A percentile compares a stretch with the other conserved stretches of the same genome.
Conservation (phyloP, 2,888 invertebrate species). For the Ditula angustiorana region DNA sequence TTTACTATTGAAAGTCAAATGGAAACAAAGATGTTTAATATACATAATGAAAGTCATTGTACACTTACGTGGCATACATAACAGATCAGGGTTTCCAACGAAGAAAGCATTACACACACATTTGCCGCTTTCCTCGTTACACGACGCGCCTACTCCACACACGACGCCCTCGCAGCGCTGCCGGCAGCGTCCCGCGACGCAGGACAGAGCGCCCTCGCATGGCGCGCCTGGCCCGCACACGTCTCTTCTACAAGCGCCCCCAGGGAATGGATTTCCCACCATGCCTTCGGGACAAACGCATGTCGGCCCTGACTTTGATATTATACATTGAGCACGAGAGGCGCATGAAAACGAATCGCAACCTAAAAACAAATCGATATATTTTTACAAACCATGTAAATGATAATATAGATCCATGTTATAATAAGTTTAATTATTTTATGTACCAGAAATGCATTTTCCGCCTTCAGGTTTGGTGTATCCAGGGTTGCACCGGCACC, state of each 20-base stretch:
- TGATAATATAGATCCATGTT: constrained; percentile 9
- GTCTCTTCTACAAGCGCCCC: constrained; percentile 93
- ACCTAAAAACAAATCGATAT: constrained; percentile 68
- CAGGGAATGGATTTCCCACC: constrained; percentile 96
- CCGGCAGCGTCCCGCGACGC: constrained; percentile 95
- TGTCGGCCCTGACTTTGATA: constrained; percentile 93
- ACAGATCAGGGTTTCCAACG: constrained; percentile 94
- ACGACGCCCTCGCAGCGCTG: constrained; percentile 94
- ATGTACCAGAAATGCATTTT: constrained; percentile 92
- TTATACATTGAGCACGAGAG: constrained; percentile 93
- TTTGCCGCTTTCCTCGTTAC: constrained; percentile 91
- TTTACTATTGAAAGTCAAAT: neutral
- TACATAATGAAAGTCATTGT: constrained; percentile 2
- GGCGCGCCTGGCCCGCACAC: constrained; percentile 91
- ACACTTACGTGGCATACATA: constrained; percentile 96
- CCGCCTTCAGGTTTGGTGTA: constrained; percentile 92
- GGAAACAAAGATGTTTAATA: neutral
- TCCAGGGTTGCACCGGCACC: constrained; percentile 95
- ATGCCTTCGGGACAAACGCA: constrained; percentile 95
- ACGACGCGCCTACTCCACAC: constrained; percentile 95
- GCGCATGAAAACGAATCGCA: constrained; percentile 93
- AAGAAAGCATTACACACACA: constrained; percentile 95
- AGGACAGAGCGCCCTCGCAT: constrained; percentile 92
- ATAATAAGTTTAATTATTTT: neutral
- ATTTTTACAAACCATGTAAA: neutral